Conservation (phyloP, 2,113 vertebrate genomes). For the Heterochromis multidens region DNA sequence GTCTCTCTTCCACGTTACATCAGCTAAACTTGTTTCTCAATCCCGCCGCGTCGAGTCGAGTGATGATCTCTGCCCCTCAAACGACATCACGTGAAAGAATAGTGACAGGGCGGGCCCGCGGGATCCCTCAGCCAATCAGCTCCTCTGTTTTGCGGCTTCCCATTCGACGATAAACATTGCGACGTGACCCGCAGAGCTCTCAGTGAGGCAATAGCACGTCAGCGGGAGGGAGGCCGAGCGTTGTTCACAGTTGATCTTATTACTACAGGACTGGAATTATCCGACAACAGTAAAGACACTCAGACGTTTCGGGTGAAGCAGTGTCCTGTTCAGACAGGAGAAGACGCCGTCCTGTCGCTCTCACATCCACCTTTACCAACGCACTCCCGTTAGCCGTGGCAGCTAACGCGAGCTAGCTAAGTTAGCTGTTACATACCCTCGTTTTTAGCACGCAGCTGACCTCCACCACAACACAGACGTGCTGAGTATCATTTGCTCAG, state of each 20-base stretch:
- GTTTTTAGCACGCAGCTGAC: conserved; percentile 52
- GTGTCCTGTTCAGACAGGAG: neutral
- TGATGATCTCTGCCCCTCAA: conserved; percentile 12
- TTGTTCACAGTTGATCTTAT: neutral
- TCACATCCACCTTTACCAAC: neutral
- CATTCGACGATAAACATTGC: conserved; percentile 68
- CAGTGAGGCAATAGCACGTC: neutral
- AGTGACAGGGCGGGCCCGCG: conserved; percentile 21
- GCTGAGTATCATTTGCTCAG: neutral
- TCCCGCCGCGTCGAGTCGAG: neutral
- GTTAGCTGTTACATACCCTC: conserved; percentile 43
- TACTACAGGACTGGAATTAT: neutral
- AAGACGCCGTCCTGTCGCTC: neutral
- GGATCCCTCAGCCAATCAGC: conserved; percentile 68
- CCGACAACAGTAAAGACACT: neutral
- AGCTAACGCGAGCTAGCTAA: conserved; percentile 52
- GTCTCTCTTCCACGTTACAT: neutral
- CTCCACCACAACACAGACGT: conserved; percentile 54
- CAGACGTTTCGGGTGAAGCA: neutral
- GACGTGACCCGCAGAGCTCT: neutral
- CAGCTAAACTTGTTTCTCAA: neutral
- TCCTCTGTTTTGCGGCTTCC: conserved; percentile 69
- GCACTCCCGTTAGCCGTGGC: conserved; percentile 16
- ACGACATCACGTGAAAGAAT: conserved; percentile 65
- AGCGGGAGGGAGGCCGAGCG: conserved; percentile 3